Evolutionary conservation across 37 sponge, comb jelly and placozoan species (phyloP).

Genomic region (Tethya wilhelma): DNA sequence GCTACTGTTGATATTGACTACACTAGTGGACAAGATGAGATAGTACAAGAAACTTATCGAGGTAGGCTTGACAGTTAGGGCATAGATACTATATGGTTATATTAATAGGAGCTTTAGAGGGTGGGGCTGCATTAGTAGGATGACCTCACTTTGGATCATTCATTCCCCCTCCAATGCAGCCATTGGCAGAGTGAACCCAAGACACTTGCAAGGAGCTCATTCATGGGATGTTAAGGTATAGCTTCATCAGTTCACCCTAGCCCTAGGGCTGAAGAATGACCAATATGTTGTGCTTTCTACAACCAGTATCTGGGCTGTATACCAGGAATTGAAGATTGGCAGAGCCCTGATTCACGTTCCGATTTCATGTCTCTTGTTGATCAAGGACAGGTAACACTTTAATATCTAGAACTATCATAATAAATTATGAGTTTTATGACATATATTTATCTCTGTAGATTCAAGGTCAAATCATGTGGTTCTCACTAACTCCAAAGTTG

Average conservation of each 20-base stretch:
- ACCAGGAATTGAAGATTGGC: slow-evolving; percentile 69
- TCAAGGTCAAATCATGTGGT: slow-evolving; percentile 70
- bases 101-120: background rate
- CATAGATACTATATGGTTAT: no score
- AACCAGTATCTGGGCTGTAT: slow-evolving; percentile 85
- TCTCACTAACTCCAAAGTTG: slow-evolving; percentile 53
- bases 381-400: slow-evolving; percentile 61
- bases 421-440: background rate
- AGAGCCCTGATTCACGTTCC: slow-evolving; percentile 53
- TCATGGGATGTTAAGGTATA: slow-evolving; percentile 44
- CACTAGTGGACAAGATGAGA: no score
- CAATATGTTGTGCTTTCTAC: no score
- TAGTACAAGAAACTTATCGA: slow-evolving; percentile 42
- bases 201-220: slow-evolving; percentile 15
- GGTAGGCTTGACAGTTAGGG: background rate
- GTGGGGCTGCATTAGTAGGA: background rate
- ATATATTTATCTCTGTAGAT: slow-evolving; percentile 24
- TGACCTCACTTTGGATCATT: background rate
- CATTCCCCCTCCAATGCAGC: background rate
- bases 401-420: background rate
- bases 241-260: no score
- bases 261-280: no score
- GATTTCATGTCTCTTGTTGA: slow-evolving; percentile 82
- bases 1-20: no score
- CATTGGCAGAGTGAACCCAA: slow-evolving; percentile 35